Evolutionary conservation across 2,113 vertebrate genomes (phyloP).

Genomic region (Scomber scombrus): DNA sequence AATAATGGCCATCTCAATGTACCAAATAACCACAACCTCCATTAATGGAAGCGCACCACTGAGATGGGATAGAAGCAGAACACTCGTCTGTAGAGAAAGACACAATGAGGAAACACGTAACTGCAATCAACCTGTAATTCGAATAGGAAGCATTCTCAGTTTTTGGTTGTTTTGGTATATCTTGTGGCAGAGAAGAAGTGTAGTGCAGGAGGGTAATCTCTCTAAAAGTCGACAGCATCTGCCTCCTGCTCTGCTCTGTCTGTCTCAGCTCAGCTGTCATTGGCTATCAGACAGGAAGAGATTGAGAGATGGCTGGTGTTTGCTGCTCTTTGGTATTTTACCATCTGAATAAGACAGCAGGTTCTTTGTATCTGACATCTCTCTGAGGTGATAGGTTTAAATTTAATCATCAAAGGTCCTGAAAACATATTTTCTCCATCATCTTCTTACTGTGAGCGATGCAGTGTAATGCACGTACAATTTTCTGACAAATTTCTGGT

Average conservation of each 20-base stretch:
- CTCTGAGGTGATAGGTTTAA: conserved; percentile 6
- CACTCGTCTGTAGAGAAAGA: neutral
- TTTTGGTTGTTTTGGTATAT: neutral
- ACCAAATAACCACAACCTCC: conserved; percentile 27
- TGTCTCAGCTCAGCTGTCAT: conserved; percentile 68
- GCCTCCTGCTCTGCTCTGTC: conserved; percentile 54
- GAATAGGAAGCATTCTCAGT: neutral
- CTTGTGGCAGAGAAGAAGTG: conserved; percentile 7
- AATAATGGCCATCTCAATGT: conserved; percentile 33
- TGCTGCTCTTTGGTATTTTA: conserved; percentile 34
- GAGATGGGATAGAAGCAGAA: conserved; percentile 12
- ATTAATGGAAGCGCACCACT: neutral
- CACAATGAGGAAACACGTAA: neutral
- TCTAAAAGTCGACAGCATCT: conserved; percentile 60
- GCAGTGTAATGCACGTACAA: too few species aligned
- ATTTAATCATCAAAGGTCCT: neutral
- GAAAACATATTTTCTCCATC: neutral
- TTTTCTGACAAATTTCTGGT: too few species aligned
- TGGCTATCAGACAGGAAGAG: conserved; percentile 62
- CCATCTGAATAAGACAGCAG: conserved; percentile 16
- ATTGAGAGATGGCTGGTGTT: conserved; percentile 38
- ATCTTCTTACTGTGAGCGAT: neutral
- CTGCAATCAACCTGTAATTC: neutral
- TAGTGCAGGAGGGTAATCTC: conserved; percentile 39
- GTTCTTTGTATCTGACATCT: conserved; percentile 12